Evolutionary conservation across 2,888 invertebrate species (phyloP).

Genomic region (Bombylius major): DNA sequence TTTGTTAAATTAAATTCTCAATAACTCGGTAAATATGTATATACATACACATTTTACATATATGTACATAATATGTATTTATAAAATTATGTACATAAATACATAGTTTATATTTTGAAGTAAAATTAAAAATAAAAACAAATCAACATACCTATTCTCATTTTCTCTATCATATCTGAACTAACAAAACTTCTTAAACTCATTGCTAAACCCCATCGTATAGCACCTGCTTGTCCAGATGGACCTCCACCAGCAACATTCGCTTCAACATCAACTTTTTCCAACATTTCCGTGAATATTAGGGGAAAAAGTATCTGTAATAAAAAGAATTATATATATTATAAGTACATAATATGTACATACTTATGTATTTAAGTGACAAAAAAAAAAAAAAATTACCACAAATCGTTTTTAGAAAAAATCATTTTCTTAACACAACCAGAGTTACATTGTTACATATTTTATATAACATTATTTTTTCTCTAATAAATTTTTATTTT

Average conservation of each 20-base stretch:
- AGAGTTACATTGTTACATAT: no score
- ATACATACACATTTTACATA: no score
- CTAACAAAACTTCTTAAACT: conserved; percentile 74
- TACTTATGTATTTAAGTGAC: not conserved
- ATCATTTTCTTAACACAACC: no score
- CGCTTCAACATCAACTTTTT: conserved; percentile 73
- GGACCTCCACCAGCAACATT: conserved; percentile 59
- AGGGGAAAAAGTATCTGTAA: conserved; percentile 71
- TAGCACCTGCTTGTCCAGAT: conserved; percentile 75
- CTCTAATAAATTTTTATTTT: no score
- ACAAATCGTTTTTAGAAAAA: no score
- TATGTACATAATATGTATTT: no score
- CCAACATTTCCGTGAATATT: conserved; percentile 60
- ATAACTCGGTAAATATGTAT: no score
- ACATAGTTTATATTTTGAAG: no score
- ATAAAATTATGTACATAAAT: no score
- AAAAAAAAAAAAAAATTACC: not conserved
- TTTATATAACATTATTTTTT: no score
- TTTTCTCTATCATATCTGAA: conserved; percentile 58
- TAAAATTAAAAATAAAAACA: no score
- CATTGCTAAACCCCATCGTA: conserved; percentile 79
- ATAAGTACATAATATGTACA: not conserved
- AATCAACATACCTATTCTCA: conserved; percentile 60
- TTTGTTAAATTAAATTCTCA: no score
- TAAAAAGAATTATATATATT: conserved; percentile 7